These are phyloP conservation scores for Lasioglossum calceatum DNA, from an alignment of 2,888 invertebrate genomes.

Conservation along the genomic window DNA sequence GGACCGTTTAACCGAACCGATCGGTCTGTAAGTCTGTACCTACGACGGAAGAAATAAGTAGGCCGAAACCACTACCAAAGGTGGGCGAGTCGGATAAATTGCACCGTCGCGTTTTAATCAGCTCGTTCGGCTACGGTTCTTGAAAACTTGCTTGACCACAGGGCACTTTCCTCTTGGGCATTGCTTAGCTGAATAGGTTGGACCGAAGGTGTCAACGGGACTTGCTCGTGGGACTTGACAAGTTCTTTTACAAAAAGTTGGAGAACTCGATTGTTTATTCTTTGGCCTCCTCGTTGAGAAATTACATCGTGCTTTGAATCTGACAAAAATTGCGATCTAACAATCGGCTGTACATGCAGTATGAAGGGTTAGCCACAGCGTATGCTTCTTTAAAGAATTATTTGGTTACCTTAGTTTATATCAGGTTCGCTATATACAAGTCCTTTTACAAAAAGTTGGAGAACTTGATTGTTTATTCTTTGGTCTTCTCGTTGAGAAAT, in stretches of 20 bases:
- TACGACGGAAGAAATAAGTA: neutral
- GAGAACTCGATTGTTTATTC: neutral
- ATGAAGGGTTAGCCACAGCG: neutral
- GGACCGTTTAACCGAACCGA: neutral
- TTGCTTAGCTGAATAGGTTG: neutral
- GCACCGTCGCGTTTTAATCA: neutral
- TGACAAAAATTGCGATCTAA: neutral
- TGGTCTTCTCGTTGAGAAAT: neutral
- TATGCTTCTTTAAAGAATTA: neutral
- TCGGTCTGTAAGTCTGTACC: too few species aligned
- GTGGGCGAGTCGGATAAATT: neutral
- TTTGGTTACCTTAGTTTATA: neutral
- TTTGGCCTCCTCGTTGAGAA: neutral
- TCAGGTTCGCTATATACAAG: too few species aligned
- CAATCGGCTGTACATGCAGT: too few species aligned
- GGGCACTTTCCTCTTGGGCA: neutral
- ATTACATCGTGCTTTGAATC: neutral
- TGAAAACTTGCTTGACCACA: neutral
- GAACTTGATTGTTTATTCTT: neutral
- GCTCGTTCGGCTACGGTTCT: neutral
- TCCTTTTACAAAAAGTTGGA: neutral
- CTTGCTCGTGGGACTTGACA: neutral
- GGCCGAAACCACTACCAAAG: neutral
- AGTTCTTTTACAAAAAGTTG: neutral
- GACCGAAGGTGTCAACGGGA: neutral